phyloP scores from a whole-genome alignment of 2,113 vertebrate genomes.

The Dermatemys mawii region DNA sequence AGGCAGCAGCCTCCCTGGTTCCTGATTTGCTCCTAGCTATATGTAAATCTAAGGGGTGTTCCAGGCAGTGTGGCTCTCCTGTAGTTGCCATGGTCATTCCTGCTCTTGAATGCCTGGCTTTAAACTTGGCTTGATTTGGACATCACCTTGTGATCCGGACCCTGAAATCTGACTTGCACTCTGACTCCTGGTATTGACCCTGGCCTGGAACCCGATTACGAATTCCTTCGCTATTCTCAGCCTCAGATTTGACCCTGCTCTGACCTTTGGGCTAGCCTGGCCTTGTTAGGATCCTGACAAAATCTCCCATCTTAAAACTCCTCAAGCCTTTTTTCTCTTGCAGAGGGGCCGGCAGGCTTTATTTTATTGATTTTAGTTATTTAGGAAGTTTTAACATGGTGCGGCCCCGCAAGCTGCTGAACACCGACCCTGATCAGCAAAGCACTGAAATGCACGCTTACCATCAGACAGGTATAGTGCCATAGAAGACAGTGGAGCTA shows the following conservation, averaged over 20 bases:
- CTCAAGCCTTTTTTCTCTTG: neutral
- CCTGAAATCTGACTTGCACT: neutral
- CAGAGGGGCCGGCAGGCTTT: neutral
- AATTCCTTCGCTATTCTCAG: neutral
- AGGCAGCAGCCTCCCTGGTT: too few species aligned
- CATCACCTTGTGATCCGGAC: neutral
- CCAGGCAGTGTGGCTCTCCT: neutral
- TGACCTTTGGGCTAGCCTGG: neutral
- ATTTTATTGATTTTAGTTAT: neutral
- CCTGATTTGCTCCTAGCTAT: too few species aligned
- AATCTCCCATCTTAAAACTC: neutral
- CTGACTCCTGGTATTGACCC: neutral
- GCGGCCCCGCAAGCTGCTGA: neutral
- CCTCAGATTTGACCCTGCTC: neutral
- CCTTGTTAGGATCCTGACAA: neutral
- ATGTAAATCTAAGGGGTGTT: neutral
- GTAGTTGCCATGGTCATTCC: neutral
- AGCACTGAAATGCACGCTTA: neutral
- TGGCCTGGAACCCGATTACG: neutral
- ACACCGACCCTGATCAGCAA: neutral
- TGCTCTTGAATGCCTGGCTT: neutral
- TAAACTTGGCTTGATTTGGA: neutral
- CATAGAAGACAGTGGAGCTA: neutral
- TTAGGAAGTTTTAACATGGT: neutral
- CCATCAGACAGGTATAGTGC: neutral